Evolutionary conservation across 2,797 vertebrate species (phyloP).

Genomic region (Vireo griseus): DNA sequence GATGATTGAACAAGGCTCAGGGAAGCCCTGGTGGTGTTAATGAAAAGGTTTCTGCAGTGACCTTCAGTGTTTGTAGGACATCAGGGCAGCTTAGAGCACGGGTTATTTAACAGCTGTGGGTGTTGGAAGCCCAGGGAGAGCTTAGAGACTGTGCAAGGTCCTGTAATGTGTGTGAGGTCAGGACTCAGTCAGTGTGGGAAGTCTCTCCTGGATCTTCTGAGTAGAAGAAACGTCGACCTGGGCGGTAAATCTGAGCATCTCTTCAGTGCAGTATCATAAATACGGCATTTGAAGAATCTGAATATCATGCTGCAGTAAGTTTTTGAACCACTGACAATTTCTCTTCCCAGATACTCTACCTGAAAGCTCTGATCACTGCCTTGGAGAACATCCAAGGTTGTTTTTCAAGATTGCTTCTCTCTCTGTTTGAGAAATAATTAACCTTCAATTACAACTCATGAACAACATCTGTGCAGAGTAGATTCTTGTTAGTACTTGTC

Average conservation of each 20-base stretch:
- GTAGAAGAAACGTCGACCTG: not conserved
- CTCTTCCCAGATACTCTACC: not conserved
- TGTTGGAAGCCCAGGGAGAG: not conserved
- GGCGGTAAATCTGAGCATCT: not conserved
- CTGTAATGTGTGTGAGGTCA: not conserved
- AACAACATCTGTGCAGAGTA: not conserved
- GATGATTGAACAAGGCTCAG: not conserved
- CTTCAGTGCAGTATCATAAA: not conserved
- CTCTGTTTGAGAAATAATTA: not conserved
- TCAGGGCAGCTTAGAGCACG: not conserved
- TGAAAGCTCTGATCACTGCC: not conserved
- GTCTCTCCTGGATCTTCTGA: not conserved
- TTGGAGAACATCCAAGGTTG: not conserved
- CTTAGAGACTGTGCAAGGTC: not conserved
- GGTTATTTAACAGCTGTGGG: not conserved
- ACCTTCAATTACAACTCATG: not conserved
- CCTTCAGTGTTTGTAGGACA: not conserved
- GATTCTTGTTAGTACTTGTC: slow-evolving; percentile 7
- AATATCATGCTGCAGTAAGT: not conserved
- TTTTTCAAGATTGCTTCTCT: not conserved
- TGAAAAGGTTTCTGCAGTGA: not conserved
- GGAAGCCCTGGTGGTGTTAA: not conserved
- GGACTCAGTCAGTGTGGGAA: not conserved
- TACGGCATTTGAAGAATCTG: not conserved
- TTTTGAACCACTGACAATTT: not conserved